Conservation (phyloP, 2,888 invertebrate species). For the Drosophila macrospina region DNA sequence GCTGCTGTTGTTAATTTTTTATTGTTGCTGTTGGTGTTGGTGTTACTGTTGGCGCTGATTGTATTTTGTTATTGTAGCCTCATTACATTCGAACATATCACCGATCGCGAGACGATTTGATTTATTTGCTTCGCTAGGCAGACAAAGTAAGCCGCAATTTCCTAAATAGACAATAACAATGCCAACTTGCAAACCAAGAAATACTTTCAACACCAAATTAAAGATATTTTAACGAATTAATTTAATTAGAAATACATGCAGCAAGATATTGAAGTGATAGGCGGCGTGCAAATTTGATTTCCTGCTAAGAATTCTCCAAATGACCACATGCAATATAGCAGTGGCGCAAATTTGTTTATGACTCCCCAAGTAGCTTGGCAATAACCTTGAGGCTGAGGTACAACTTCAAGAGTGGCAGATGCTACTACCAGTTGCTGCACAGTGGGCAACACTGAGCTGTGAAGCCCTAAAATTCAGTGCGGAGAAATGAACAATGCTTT, state of each 20-base stretch:
- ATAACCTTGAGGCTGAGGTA: constrained; percentile 53
- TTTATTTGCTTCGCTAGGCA: constrained; percentile 77
- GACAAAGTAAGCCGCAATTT: constrained; percentile 67
- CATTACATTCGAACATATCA: constrained; percentile 81
- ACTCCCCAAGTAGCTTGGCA: constrained; percentile 39
- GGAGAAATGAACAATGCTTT: neutral
- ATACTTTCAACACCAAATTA: constrained; percentile 75
- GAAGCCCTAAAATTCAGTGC: neutral
- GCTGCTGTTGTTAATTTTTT: constrained; percentile 14
- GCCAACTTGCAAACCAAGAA: constrained; percentile 54
- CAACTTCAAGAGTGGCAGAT: constrained; percentile 19
- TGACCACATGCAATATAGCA: constrained; percentile 38
- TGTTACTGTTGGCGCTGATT: constrained; percentile 49
- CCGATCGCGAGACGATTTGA: constrained; percentile 63
- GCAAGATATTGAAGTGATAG: constrained; percentile 43
- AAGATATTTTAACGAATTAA: constrained; percentile 70
- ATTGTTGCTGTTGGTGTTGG: constrained; percentile 20
- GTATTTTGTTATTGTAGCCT: constrained; percentile 61
- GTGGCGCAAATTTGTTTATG: constrained; percentile 30
- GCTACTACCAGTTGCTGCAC: constrained; percentile 24
- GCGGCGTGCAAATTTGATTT: constrained; percentile 46
- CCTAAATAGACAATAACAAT: constrained; percentile 65
- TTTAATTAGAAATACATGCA: constrained; percentile 70
- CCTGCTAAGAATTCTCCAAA: constrained; percentile 66
- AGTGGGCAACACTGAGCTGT: constrained; percentile 23